Base-by-base conservation (phyloP, 2,113 vertebrate genomes). In the Alligator sinensis region DNA sequence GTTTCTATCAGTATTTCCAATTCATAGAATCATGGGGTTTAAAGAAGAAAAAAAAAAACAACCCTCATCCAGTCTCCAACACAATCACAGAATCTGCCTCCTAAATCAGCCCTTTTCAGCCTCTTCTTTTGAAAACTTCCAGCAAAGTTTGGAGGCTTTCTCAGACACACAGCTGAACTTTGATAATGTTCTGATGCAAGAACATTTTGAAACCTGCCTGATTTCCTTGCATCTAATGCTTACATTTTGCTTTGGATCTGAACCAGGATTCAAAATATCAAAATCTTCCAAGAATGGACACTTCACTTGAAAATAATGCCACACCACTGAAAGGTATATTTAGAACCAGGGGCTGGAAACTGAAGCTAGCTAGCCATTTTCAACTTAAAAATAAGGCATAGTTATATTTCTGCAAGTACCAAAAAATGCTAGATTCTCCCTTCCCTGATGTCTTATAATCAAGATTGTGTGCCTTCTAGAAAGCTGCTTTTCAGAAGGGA, bases 251-350 rank as follows among this genome's bases (percentile, higher is more conserved):
- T 28, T n/a, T 66, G 27, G 13, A n/a, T 66, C 21, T 66, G 27
- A 76, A 4, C 0, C 2, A 9, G 17, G 4, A 28, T 80, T 87
- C n/a, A 66, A 81, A 62, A 66, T n/a, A 74, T 2, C 2, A 63
- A 7, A 30, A 68, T 4, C 3, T n/a, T 68, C 25, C 60, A 4
- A 75, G n/a, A 25, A 77, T 9, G 47, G 47, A 47, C 47, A 47
- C 47, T 47, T 47, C 47, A 47, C 47, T 47, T 47, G 47, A 47
- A 47, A 47, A 47, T 47, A 47, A 47, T 47, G 47, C 47, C 47
- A 47, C 34, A 47, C 30, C 34, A 72, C 30, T 38, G 70, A 72
- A 12, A 38, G 21, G 5, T 30, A 47, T 38, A 24, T 38, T 21
- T 38, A 72, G 19, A 72, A n/a, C 3, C 30, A 72, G 22, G 19